These are phyloP conservation scores for Elephantulus edwardii DNA, from an alignment of 2,113 vertebrate genomes.

Conservation along the genomic window DNA sequence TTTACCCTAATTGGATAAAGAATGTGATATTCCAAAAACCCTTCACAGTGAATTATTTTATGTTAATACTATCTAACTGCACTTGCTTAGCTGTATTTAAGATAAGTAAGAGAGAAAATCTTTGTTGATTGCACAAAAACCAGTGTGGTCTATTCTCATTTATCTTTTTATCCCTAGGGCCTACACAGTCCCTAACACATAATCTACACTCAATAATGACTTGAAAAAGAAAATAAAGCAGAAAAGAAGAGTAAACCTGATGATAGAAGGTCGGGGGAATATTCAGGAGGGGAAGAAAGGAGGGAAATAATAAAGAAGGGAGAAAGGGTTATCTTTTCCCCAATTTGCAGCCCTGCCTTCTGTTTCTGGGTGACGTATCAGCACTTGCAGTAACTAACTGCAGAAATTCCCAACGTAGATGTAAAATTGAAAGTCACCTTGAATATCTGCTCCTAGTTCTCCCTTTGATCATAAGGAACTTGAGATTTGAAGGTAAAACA, in stretches of 20 bases:
- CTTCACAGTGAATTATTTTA: conserved; percentile 62
- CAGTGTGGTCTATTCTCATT: background rate
- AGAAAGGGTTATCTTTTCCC: background rate
- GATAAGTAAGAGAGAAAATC: conserved; percentile 20
- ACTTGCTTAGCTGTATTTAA: background rate
- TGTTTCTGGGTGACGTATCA: conserved; percentile 8
- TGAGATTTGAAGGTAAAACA: background rate
- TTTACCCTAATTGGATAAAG: conserved; percentile 70
- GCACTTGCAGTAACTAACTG: background rate
- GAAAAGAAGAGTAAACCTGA: background rate
- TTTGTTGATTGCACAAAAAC: conserved; percentile 6
- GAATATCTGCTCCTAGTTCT: background rate
- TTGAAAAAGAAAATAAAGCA: background rate
- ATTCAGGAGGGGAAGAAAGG: background rate
- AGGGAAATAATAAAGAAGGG: background rate
- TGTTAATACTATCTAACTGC: conserved; percentile 55
- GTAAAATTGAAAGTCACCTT: background rate
- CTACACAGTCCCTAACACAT: background rate
- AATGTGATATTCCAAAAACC: conserved; percentile 57
- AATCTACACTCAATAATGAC: background rate
- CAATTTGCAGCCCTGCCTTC: background rate
- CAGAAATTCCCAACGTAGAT: background rate
- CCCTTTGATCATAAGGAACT: background rate
- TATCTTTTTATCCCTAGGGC: background rate
- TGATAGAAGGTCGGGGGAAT: background rate